Conservation (phyloP, 2,797 vertebrate species). For the Menidia menidia region DNA sequence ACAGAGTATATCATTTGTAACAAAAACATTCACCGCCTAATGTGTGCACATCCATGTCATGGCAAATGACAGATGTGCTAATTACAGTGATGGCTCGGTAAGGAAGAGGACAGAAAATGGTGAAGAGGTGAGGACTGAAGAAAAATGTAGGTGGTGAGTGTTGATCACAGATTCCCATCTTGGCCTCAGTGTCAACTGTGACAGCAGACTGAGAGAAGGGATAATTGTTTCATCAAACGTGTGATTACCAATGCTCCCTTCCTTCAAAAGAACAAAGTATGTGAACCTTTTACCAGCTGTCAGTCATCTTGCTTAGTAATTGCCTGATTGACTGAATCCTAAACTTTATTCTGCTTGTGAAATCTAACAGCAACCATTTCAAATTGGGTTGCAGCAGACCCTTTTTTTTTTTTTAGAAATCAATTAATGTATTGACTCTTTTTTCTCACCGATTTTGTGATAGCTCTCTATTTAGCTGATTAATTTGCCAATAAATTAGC, state of each 20-base stretch:
- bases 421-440: too few relatives aligned
- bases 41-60: constrained; percentile 49
- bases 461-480: too few relatives aligned
- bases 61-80: constrained; percentile 69
- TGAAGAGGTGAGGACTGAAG: constrained; percentile 20
- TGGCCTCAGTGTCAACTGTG: constrained; percentile 57
- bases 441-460: too few relatives aligned
- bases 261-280: constrained; percentile 47
- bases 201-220: constrained; percentile 59
- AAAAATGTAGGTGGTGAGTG: constrained; percentile 48
- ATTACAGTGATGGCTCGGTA: constrained; percentile 73
- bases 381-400: too few relatives aligned
- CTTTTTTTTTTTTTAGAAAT: too few relatives aligned
- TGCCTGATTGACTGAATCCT: constrained; percentile 17
- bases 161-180: constrained; percentile 44
- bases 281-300: constrained; percentile 62
- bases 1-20: constrained; percentile 16
- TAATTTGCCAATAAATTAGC: too few relatives aligned
- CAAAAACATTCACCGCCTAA: constrained; percentile 26
- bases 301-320: constrained; percentile 52
- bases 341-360: constrained; percentile 27
- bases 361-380: too few relatives aligned
- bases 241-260: constrained; percentile 71
- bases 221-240: constrained; percentile 77
- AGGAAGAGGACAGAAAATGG: constrained; percentile 50